Conservation (phyloP, 1,140 invertebrate species). For the Drosophila sulfurigaster region DNA sequence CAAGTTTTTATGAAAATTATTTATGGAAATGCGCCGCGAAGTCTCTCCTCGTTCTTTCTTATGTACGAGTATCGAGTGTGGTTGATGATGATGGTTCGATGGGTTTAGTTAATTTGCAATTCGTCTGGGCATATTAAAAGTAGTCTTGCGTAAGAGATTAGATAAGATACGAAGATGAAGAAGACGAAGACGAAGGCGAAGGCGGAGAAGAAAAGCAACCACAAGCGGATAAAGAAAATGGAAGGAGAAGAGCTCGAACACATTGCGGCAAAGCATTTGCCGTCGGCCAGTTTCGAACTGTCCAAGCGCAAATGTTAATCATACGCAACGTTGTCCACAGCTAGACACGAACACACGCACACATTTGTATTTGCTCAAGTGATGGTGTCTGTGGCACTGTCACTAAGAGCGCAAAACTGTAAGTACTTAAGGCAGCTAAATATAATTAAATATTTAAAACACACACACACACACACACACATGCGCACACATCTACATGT, state of each 20-base stretch:
- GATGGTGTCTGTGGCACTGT: conserved; percentile 42
- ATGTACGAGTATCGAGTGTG: not conserved
- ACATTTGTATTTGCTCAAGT: conserved; percentile 40
- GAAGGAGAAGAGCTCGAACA: not conserved
- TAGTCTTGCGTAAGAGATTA: conserved; percentile 62
- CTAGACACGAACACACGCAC: conserved; percentile 22
- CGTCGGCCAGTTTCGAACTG: conserved; percentile 42
- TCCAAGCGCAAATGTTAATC: conserved; percentile 63
- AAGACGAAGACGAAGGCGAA: too few relatives aligned
- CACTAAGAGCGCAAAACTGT: conserved; percentile 80
- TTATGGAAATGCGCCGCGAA: conserved; percentile 48
- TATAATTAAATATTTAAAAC: conserved; percentile 81
- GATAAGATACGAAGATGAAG: conserved; percentile 19
- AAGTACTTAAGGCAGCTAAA: conserved; percentile 82
- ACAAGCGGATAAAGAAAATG: not conserved
- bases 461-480: conserved; percentile 39
- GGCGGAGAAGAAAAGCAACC: not conserved
- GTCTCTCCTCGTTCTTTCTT: not conserved
- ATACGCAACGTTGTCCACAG: conserved; percentile 59
- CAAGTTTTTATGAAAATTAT: conserved; percentile 76
- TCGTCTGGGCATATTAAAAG: conserved; percentile 60
- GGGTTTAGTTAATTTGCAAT: conserved; percentile 52
- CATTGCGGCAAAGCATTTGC: conserved; percentile 15
- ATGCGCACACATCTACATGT: conserved; percentile 13
- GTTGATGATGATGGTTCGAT: not conserved